Conservation (phyloP, 2,113 vertebrate species). For the Scomber scombrus region DNA sequence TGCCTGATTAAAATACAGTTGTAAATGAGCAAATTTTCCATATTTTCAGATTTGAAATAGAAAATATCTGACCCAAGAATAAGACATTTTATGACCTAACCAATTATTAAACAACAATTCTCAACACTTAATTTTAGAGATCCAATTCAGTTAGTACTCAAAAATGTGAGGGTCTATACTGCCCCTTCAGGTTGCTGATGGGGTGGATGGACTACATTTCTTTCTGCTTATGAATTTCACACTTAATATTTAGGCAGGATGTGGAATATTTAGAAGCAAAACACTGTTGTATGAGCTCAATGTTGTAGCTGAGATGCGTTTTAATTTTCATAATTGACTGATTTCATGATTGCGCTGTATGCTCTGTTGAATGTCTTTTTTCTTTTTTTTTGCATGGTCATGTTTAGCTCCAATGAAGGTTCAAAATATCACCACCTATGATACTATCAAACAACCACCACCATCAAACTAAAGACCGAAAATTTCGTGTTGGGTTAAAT, state of each 20-base stretch:
- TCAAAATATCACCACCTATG: background rate
- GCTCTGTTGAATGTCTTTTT: background rate
- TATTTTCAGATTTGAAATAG: background rate
- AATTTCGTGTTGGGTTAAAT: background rate
- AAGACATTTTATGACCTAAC: background rate
- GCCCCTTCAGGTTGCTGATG: too few relatives aligned
- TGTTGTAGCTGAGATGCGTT: too few relatives aligned
- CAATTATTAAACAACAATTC: background rate
- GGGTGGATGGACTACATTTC: too few relatives aligned
- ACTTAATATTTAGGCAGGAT: too few relatives aligned
- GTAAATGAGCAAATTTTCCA: background rate
- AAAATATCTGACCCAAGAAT: background rate
- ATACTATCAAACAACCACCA: too few relatives aligned
- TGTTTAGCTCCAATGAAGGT: background rate
- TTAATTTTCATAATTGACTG: background rate
- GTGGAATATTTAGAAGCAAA: too few relatives aligned
- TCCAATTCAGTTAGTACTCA: background rate
- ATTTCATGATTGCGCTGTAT: background rate
- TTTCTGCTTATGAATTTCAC: too few relatives aligned
- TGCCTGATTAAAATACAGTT: background rate
- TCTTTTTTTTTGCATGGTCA: background rate
- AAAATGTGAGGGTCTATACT: background rate
- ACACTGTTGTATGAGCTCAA: too few relatives aligned
- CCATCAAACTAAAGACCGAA: constrained; percentile 1
- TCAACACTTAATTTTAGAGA: background rate